A percentile compares a stretch with the other conserved stretches of the same genome.
These are phyloP conservation scores for Rhagologus leucostigma DNA, from an alignment of 2,113 vertebrate species.

Conservation along the genomic window DNA sequence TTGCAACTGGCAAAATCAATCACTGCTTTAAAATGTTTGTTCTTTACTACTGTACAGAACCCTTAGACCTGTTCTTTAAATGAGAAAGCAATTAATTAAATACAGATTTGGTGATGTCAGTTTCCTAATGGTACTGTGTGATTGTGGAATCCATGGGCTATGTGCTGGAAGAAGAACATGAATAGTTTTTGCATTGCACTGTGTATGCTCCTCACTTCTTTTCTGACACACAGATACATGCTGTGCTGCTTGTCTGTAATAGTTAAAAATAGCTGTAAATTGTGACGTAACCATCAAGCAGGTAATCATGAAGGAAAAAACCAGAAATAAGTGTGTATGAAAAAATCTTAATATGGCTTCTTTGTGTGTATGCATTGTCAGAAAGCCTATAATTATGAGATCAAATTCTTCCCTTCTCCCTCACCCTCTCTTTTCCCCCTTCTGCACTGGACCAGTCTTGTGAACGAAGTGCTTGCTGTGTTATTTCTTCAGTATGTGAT, in stretches of 20 bases:
- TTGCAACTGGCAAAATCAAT: not conserved
- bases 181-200: not conserved
- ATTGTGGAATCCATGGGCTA: not conserved
- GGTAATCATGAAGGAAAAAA: not conserved
- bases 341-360: not conserved
- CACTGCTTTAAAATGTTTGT: not conserved
- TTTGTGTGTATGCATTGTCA: not conserved
- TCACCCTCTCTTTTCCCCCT: not conserved
- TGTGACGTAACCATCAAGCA: not conserved
- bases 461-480: not conserved
- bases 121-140: not conserved
- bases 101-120: not conserved
- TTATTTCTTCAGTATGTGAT: not conserved
- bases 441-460: not conserved
- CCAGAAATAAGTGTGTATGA: not conserved
- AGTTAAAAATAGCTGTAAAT: conserved; percentile 1
- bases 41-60: not conserved
- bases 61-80: not conserved
- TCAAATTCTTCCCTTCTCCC: not conserved
- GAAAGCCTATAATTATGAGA: not conserved
- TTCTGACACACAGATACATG: not conserved
- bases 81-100: not conserved
- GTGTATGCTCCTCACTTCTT: not conserved
- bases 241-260: not conserved
- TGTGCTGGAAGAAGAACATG: not conserved